These are phyloP conservation scores for Rhopalosiphum maidis DNA, from an alignment of 1,140 invertebrate genomes.

Conservation along the genomic window DNA sequence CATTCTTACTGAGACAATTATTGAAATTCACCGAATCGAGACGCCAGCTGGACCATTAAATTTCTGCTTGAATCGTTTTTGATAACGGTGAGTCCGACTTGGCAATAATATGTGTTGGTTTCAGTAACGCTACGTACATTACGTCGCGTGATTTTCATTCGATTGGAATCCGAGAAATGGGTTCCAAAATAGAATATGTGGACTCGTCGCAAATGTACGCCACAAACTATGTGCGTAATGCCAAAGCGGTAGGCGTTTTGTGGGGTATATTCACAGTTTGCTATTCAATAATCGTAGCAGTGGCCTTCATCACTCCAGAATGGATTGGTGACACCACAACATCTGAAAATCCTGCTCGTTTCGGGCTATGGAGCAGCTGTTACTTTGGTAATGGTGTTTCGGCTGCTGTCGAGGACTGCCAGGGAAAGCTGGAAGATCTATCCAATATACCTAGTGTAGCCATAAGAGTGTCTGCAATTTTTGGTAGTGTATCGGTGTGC, in stretches of 20 bases:
- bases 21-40: background rate
- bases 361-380: slow-evolving; percentile 91
- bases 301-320: slow-evolving; percentile 94
- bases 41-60: too few relatives aligned
- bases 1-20: background rate
- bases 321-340: slow-evolving; percentile 81
- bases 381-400: slow-evolving; percentile 63
- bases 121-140: background rate
- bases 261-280: slow-evolving; percentile 97
- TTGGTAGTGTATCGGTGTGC: slow-evolving; percentile 85
- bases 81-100: background rate
- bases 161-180: slow-evolving; percentile 68
- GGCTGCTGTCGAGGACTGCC: slow-evolving; percentile 73
- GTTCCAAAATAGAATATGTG: slow-evolving; percentile 88
- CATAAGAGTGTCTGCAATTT: slow-evolving; percentile 82
- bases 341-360: slow-evolving; percentile 85
- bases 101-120: background rate
- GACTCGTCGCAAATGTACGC: slow-evolving; percentile 88
- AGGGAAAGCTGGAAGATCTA: slow-evolving; percentile 84
- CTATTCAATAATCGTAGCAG: slow-evolving; percentile 93
- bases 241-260: slow-evolving; percentile 92
- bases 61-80: background rate
- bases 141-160: background rate
- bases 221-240: slow-evolving; percentile 93
- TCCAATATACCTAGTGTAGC: slow-evolving; percentile 80